A percentile compares a stretch with the other conserved stretches of the same genome.
phyloP scores from a whole-genome alignment of 1,140 invertebrate species.

The Halictus rubicundus region DNA sequence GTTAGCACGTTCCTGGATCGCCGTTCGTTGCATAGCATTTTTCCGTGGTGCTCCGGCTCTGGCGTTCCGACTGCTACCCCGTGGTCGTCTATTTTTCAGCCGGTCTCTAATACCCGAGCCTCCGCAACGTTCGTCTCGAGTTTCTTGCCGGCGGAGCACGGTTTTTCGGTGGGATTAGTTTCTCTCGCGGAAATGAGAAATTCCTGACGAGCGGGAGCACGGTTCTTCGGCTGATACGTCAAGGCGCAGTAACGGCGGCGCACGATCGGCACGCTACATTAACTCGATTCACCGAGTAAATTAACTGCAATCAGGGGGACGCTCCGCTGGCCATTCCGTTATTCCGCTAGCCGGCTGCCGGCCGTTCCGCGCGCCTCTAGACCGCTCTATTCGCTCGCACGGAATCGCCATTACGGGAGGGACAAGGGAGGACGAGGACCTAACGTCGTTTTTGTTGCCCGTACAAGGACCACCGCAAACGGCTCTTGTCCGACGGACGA shows the following conservation, averaged over 20 bases:
- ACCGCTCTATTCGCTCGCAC: constrained; percentile 51
- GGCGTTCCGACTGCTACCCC: neutral
- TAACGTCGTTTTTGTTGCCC: constrained; percentile 62
- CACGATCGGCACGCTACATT: constrained; percentile 76
- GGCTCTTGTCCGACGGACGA: constrained; percentile 32
- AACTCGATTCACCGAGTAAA: constrained; percentile 79
- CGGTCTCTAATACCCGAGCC: neutral
- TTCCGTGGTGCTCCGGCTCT: too few relatives aligned
- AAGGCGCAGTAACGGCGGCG: constrained; percentile 55
- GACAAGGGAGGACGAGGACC: constrained; percentile 40
- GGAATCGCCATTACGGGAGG: constrained; percentile 50
- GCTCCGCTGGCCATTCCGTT: constrained; percentile 73
- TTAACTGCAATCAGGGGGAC: constrained; percentile 79
- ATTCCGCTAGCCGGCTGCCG: constrained; percentile 66
- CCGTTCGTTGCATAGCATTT: neutral
- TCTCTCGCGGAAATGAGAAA: constrained; percentile 50
- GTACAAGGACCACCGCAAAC: constrained; percentile 47
- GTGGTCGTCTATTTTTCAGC: neutral
- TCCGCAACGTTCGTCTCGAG: constrained; percentile 8
- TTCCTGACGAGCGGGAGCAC: constrained; percentile 35
- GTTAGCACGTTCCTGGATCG: neutral
- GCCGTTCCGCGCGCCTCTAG: constrained; percentile 60
- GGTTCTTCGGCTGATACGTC: constrained; percentile 57
- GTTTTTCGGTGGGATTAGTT: constrained; percentile 39
- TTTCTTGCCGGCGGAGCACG: constrained; percentile 18